A percentile compares a stretch with the other conserved stretches of the same genome.
phyloP scores from a whole-genome alignment of 2,113 vertebrate genomes.

The Petrocephalus zakoni region DNA sequence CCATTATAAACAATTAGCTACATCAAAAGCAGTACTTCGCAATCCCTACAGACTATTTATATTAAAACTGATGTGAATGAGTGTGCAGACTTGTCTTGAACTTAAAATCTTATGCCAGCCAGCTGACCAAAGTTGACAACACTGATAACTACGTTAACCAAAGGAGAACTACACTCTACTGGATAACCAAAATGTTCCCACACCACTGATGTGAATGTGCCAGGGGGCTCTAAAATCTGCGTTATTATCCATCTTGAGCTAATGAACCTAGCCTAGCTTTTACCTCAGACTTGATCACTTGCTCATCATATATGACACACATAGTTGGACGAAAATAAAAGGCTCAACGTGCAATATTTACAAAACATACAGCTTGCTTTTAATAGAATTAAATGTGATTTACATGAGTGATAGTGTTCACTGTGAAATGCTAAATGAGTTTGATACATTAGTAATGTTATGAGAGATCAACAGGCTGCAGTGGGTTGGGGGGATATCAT shows the following conservation, averaged over 20 bases:
- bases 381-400: neutral
- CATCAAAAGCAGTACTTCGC: no score
- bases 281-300: neutral
- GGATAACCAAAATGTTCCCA: no score
- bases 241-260: neutral
- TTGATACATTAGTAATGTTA: no score
- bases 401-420: neutral
- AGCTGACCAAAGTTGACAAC: no score
- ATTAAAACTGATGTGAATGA: no score
- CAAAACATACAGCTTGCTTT: neutral
- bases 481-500: neutral
- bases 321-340: conserved; percentile 10
- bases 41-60: no score
- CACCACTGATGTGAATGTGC: no score
- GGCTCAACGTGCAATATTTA: neutral
- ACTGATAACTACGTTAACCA: no score
- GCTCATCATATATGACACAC: neutral
- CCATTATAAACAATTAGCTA: no score
- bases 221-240: neutral
- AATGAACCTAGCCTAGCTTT: neutral
- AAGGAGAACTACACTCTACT: no score
- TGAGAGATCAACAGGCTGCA: neutral
- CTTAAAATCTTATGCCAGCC: no score
- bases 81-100: no score
- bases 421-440: neutral